Base-by-base conservation (phyloP, 2,888 invertebrate genomes). In the Caenorhabditis sp. region DNA sequence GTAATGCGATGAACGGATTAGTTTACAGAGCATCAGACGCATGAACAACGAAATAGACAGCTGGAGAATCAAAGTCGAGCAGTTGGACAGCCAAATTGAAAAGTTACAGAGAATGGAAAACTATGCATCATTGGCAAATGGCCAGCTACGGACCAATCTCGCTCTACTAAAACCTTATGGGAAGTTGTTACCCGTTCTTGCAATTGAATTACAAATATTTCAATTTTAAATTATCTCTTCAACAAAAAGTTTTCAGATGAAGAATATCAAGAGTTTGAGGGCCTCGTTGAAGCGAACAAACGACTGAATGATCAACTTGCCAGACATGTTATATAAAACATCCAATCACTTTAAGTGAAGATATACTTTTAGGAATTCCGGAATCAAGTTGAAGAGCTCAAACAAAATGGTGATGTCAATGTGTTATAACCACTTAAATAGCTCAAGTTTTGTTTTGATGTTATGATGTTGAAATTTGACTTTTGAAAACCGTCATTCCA, bases 91-190 rank as follows among this genome's bases (percentile, higher is more conserved):
- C 8, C 68, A 77, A 44, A 72, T 78, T 13, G 22, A 26, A 1
- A 82, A 78, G 51, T 32, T 82, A 8, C 72, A 72, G 32, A 68
- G 26, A 51, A 72, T 72, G 72, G 71, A 82, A 20, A 60, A 77
- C 50, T 55, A 72, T 44, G 82, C 82, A 9, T 71, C 71, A 15
- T 24, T 68, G 1, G 77, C 77, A 5, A 82, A 82, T 62, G 62
- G 68, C 8, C 61, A 78, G 26, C 32, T 82, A 18, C 64, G 71
- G 6, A 61, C 35, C 2, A 64, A 82, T 56, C 69, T 82, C 20
- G 77, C 82, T 15, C 55, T 82, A 24, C 22, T 82, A 22, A 82
- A 82, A 32, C 82, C 82, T 26, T 82, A 82, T 22, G 77, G 82
- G 68, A 62, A 24, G 4, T 55, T n/a, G 1, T 8, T 2, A 22